Conservation (phyloP, 30 jellyfish, hydroid and myxozoan species). For the Chrysaora quinquecirrha region DNA sequence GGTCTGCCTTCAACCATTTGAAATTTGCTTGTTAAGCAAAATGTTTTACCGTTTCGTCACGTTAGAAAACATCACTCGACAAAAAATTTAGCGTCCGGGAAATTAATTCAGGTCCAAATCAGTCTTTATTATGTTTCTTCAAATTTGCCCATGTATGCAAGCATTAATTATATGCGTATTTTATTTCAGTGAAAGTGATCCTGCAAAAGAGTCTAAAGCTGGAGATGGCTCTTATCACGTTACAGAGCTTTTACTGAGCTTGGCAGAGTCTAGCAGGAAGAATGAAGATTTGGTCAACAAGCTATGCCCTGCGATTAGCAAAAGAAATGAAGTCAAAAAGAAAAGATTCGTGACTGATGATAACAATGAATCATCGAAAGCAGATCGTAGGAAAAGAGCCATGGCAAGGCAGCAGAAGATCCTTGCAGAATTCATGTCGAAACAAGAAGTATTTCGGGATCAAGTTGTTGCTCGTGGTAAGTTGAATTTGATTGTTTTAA, state of each 20-base stretch:
- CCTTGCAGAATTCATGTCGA: constrained; percentile 73
- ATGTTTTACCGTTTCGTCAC: too few species aligned
- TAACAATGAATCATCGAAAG: constrained; percentile 8
- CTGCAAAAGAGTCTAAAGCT: constrained; percentile 2
- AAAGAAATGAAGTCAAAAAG: constrained; percentile 14
- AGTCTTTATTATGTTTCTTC: too few species aligned
- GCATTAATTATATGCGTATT: too few species aligned
- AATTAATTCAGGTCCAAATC: too few species aligned
- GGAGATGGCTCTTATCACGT: constrained; percentile 70
- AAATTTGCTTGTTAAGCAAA: too few species aligned
- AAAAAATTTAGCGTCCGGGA: too few species aligned
- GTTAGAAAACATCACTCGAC: too few species aligned
- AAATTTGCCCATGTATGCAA: too few species aligned
- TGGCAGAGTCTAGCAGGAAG: constrained; percentile 17
- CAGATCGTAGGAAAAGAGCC: constrained; percentile 72
- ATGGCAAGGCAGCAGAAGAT: constrained; percentile 68
- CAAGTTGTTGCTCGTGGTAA: constrained; percentile 9
- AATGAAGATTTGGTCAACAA: constrained; percentile 28
- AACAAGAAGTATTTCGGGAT: constrained; percentile 73
- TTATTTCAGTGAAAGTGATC: not conserved
- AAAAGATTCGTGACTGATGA: constrained; percentile 8
- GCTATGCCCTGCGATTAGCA: constrained; percentile 44
- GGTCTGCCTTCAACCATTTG: too few species aligned
- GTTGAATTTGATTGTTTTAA: too few species aligned
- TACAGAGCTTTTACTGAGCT: constrained; percentile 25